Evolutionary conservation across 2,113 vertebrate species (phyloP), one percentile per base, ranked within the genome.

Genomic region (Cairina moschata): DNA sequence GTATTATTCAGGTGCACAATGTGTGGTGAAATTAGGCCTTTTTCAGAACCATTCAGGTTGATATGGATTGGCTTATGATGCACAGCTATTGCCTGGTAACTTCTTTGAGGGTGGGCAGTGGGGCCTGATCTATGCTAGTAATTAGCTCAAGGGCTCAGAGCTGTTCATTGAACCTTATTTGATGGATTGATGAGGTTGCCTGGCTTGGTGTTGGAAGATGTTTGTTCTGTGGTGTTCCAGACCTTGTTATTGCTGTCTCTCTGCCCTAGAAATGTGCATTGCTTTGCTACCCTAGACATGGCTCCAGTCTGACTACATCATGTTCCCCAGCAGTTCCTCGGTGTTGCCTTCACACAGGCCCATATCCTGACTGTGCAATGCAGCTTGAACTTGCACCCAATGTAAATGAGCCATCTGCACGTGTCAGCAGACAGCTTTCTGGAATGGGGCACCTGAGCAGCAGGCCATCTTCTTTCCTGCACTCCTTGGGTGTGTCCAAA

Each of bases 291-390:
- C 15, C 13, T 6, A 36, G 9, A 36, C 25, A 14, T 38, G n/a
- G 22, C 38, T 54, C 13, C 17, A 59, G 17, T 29, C 15, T 75
- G 42, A 38, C 36, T 42, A 17, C 11, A 4, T 20, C 11, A 22
- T 3, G 6, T 50, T 40, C 9, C 21, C 52, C 14, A 75, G 48
- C 23, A 59, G 7, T 15, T 76, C 28, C 26, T 62, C 20, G 17
- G 12, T 9, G 6, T 11, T 82, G 32, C 17, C 29, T 89, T 63
- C 71, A 73, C 58, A 77, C 17, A 6, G 7, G 32, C 7, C 2
- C 1, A 32, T 34, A 25, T 17, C 14, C 0, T 1, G 42, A 5
- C 11, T 17, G 4, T 9, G 34, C 10, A 34, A 8, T 1, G 0
- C 5, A 21, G 17, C 52, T 62, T 66, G 58, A 60, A 26, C 16